These are phyloP conservation scores for Pocillopora grandis DNA, from an alignment of 92 coral and sea anemone species.

Conservation along the genomic window DNA sequence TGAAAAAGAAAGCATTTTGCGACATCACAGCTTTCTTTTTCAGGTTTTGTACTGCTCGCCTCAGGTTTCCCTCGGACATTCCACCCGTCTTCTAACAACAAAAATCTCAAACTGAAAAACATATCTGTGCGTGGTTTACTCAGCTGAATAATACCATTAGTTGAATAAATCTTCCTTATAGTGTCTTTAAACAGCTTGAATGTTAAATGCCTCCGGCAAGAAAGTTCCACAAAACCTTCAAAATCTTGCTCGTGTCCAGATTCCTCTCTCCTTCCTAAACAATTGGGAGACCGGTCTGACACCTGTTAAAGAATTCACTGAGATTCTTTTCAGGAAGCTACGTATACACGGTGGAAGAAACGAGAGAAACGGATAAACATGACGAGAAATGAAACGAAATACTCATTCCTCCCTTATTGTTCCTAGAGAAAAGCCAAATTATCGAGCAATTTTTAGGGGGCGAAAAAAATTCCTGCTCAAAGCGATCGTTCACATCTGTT, in stretches of 20 bases:
- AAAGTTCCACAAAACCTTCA: background rate
- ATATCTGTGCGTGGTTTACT: background rate
- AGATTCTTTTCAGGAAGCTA: background rate
- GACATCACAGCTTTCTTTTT: too few species aligned
- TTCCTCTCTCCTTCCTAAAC: background rate
- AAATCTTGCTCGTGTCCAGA: background rate
- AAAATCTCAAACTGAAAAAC: too few species aligned
- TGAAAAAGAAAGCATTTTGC: too few species aligned
- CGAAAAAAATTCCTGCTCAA: too few species aligned
- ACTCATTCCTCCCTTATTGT: too few species aligned
- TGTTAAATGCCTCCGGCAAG: background rate
- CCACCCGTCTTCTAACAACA: too few species aligned
- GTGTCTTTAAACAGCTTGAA: background rate
- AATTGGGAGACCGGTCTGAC: background rate
- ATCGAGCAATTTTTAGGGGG: background rate
- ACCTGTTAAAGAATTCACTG: background rate
- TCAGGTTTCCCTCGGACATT: background rate
- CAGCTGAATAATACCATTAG: conserved; percentile 3
- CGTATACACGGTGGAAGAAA: too few species aligned
- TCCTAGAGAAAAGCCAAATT: background rate
- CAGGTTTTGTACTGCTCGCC: background rate
- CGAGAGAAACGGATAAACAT: too few species aligned
- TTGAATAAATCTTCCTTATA: background rate
- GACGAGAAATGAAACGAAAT: too few species aligned
- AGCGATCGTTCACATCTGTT: background rate